Conservation (phyloP, 2,888 invertebrate species). For the Spodoptera littoralis region DNA sequence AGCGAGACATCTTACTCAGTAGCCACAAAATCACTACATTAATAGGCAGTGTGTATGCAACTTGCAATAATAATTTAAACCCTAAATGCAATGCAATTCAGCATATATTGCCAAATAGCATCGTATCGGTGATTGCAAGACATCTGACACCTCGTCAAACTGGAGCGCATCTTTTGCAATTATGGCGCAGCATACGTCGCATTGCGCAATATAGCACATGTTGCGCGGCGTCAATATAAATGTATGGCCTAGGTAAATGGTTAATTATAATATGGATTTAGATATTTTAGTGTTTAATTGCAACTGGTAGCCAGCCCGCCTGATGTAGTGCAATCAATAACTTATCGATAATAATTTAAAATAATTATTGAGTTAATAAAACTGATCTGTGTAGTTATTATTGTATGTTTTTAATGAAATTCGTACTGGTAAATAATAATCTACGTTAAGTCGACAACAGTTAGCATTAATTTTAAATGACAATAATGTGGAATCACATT, state of each 20-base stretch:
- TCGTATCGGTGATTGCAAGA: slow-evolving; percentile 32
- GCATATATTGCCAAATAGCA: slow-evolving; percentile 39
- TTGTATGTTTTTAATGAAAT: no score
- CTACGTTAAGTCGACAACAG: no score
- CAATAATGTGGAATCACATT: no score
- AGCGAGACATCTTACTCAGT: no score
- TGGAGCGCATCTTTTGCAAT: slow-evolving; percentile 59
- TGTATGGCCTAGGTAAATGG: no score
- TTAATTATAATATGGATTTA: slow-evolving; percentile 6
- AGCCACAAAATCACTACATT: no score
- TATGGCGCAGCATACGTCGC: not conserved
- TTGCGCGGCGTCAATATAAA: slow-evolving; percentile 22
- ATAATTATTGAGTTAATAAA: not conserved
- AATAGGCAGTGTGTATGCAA: no score
- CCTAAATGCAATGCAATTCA: slow-evolving; percentile 18
- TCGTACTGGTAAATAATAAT: no score
- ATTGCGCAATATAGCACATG: slow-evolving; percentile 21
- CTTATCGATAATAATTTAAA: slow-evolving; percentile 1
- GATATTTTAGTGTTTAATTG: slow-evolving; percentile 34
- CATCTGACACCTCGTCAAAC: slow-evolving; percentile 22
- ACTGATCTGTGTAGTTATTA: no score
- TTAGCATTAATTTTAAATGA: no score
- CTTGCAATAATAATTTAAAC: not conserved
- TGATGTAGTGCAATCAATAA: slow-evolving; percentile 4
- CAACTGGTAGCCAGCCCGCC: slow-evolving; percentile 4